A percentile compares a stretch with the other conserved stretches of the same genome.
These are phyloP conservation scores for Ostrea denselamellosa DNA, from an alignment of 1,140 invertebrate species.

Conservation along the genomic window DNA sequence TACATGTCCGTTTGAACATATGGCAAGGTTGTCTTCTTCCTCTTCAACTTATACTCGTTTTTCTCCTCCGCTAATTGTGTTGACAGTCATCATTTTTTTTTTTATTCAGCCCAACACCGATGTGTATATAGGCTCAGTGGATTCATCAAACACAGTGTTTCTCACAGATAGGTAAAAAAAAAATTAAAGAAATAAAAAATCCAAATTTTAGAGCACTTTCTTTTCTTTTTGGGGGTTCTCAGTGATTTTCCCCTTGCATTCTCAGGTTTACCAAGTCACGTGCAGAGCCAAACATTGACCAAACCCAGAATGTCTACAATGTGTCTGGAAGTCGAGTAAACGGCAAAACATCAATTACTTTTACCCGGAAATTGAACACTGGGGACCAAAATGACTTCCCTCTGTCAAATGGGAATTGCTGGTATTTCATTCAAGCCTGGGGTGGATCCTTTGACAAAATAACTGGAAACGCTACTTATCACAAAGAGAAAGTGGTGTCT, in stretches of 20 bases:
- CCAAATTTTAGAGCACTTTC: neutral
- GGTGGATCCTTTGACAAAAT: neutral
- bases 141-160: neutral
- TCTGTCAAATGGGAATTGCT: slow-evolving; percentile 33
- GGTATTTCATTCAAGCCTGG: slow-evolving; percentile 36
- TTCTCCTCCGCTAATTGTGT: too few relatives aligned
- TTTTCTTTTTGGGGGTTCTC: neutral
- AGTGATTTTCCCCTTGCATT: neutral
- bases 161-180: neutral
- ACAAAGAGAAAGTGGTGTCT: neutral
- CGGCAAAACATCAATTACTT: neutral
- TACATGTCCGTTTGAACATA: too few relatives aligned
- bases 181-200: neutral
- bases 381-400: slow-evolving; percentile 28
- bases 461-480: neutral
- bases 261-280: neutral
- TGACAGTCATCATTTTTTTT: neutral
- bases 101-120: neutral
- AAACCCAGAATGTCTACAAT: slow-evolving; percentile 30
- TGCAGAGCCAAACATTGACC: neutral
- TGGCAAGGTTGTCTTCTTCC: too few relatives aligned
- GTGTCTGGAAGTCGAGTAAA: neutral
- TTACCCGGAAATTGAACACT: slow-evolving; percentile 46
- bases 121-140: neutral
- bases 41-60: too few relatives aligned